Conservation (phyloP, 2,113 vertebrate genomes). For the Larimichthys crocea region DNA sequence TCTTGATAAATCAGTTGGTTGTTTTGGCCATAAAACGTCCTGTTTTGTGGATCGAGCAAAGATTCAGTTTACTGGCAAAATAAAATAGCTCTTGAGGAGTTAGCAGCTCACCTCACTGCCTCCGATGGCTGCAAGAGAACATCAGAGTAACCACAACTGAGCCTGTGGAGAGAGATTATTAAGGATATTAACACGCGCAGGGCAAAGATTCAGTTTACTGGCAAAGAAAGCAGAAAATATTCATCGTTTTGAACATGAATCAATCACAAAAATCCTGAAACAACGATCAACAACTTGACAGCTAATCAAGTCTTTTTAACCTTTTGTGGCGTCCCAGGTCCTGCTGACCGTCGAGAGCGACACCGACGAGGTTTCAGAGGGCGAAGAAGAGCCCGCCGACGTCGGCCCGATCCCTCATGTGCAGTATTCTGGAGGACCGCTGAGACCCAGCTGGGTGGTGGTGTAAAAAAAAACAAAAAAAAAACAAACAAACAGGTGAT, state of each 20-base stretch:
- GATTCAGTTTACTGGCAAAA: too few relatives aligned
- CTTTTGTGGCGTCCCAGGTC: constrained; percentile 47
- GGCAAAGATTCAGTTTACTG: neutral
- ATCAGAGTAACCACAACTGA: neutral
- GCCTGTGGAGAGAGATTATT: constrained; percentile 11
- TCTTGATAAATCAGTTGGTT: too few relatives aligned
- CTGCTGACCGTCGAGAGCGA: constrained; percentile 67
- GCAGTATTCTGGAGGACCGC: constrained; percentile 61
- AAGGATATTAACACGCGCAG: neutral
- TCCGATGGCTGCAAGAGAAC: neutral
- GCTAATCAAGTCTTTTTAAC: neutral
- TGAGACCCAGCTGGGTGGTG: constrained; percentile 78
- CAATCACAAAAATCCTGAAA: too few relatives aligned
- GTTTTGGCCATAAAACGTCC: too few relatives aligned
- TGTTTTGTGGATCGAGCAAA: too few relatives aligned
- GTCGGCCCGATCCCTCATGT: neutral
- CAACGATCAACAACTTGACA: too few relatives aligned
- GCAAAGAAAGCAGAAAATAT: too few relatives aligned
- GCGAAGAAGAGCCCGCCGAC: constrained; percentile 42
- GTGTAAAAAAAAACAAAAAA: constrained; percentile 39
- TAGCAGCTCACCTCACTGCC: constrained; percentile 23
- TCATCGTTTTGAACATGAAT: too few relatives aligned
- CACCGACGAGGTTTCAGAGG: constrained; percentile 63
- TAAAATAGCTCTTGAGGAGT: constrained; percentile 7
- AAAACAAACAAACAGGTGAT: constrained; percentile 52